Evolutionary conservation across 2,113 vertebrate species (phyloP).

Genomic region (Pelecanoides urinatrix): DNA sequence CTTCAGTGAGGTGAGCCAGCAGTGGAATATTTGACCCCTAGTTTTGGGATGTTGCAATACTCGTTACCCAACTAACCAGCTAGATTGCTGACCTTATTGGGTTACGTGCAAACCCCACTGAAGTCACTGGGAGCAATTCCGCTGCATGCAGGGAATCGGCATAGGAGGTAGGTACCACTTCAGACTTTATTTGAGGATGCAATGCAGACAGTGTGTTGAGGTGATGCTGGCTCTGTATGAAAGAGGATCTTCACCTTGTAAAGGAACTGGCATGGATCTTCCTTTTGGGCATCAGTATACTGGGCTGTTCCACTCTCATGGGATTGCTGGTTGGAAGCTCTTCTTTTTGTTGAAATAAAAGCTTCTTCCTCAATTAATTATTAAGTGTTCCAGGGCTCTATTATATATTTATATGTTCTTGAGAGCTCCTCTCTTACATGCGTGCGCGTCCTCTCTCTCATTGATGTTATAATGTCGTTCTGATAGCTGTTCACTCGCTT

Average conservation of each 20-base stretch:
- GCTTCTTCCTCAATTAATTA: slow-evolving; percentile 67
- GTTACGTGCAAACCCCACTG: not conserved
- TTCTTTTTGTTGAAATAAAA: slow-evolving; percentile 58
- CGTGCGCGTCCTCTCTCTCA: not conserved
- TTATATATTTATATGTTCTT: slow-evolving; percentile 71
- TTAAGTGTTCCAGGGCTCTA: slow-evolving; percentile 61
- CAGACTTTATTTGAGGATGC: not conserved
- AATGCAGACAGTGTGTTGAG: not conserved
- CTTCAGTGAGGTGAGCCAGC: not conserved
- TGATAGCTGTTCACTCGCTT: slow-evolving; percentile 67
- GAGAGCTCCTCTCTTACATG: slow-evolving; percentile 42
- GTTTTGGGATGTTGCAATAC: not conserved
- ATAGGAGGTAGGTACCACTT: not conserved
- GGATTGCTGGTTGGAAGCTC: slow-evolving; percentile 3
- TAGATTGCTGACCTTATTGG: not conserved
- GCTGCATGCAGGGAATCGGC: not conserved
- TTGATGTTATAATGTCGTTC: slow-evolving; percentile 18
- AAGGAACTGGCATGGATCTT: not conserved
- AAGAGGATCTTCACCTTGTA: not conserved
- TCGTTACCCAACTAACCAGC: not conserved
- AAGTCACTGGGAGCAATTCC: not conserved
- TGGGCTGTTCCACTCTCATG: not conserved
- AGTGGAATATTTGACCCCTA: not conserved
- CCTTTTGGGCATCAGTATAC: not conserved
- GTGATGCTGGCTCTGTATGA: not conserved